Evolutionary conservation across 2,888 invertebrate species (phyloP).

Genomic region (Anthrax anthrax): DNA sequence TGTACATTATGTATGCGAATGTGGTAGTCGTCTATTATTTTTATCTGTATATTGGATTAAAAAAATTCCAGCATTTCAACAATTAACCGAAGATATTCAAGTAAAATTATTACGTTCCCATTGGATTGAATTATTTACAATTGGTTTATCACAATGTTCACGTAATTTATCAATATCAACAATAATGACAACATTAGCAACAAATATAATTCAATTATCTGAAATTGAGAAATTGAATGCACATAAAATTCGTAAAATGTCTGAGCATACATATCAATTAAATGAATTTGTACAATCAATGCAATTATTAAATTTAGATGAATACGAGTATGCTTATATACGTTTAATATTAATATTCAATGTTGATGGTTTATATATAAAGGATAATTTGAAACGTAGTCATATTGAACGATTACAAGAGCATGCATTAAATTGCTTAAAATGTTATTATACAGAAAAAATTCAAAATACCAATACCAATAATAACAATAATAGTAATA

Average conservation of each 20-base stretch:
- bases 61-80: slow-evolving; percentile 67
- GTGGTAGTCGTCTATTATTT: slow-evolving; percentile 81
- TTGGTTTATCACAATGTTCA: slow-evolving; percentile 80
- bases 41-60: slow-evolving; percentile 82
- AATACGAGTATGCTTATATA: slow-evolving; percentile 77
- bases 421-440: slow-evolving; percentile 44
- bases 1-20: slow-evolving; percentile 90
- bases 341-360: slow-evolving; percentile 73
- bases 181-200: slow-evolving; percentile 61
- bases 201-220: slow-evolving; percentile 39
- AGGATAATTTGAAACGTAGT: slow-evolving; percentile 34
- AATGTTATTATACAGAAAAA: slow-evolving; percentile 11
- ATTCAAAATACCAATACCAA: not conserved
- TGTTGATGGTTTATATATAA: slow-evolving; percentile 41
- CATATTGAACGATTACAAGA: slow-evolving; percentile 44
- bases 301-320: slow-evolving; percentile 59
- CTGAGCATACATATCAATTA: slow-evolving; percentile 64
- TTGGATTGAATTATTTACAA: slow-evolving; percentile 85
- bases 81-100: slow-evolving; percentile 70
- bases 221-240: slow-evolving; percentile 59
- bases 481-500: not conserved
- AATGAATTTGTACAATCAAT: slow-evolving; percentile 68
- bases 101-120: slow-evolving; percentile 69
- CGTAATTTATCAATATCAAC: slow-evolving; percentile 61
- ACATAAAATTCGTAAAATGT: slow-evolving; percentile 58